A percentile compares a stretch with the other conserved stretches of the same genome.
Conservation (phyloP, 1,140 invertebrate genomes). For the Drosophila tani region DNA sequence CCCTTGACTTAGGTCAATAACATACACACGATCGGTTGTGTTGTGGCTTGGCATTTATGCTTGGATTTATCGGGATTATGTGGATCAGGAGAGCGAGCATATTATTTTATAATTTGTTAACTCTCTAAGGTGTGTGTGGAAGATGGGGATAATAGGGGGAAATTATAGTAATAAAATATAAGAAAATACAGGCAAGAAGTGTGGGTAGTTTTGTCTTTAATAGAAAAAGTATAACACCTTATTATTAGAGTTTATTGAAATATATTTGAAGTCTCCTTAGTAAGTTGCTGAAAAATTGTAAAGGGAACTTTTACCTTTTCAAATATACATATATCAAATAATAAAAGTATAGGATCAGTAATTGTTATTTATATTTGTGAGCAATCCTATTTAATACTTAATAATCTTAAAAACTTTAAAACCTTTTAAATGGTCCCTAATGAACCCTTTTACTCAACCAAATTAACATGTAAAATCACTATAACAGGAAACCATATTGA, state of each 20-base stretch:
- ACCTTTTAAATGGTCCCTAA: too few relatives aligned
- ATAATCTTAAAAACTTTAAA: too few relatives aligned
- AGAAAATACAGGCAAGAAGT: neutral
- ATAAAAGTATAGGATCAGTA: too few relatives aligned
- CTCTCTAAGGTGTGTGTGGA: too few relatives aligned
- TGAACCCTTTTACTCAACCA: too few relatives aligned
- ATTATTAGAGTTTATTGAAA: too few relatives aligned
- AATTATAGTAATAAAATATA: neutral
- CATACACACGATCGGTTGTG: conserved; percentile 34
- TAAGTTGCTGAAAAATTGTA: neutral
- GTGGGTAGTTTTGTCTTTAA: too few relatives aligned
- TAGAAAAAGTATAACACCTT: too few relatives aligned
- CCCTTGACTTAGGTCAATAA: conserved; percentile 73
- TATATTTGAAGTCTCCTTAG: neutral
- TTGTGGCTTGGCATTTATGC: neutral
- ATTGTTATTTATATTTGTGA: too few relatives aligned
- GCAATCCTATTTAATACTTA: too few relatives aligned
- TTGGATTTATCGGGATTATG: neutral
- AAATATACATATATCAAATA: too few relatives aligned
- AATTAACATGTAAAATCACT: too few relatives aligned
- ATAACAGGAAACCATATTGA: neutral
- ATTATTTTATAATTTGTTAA: neutral
- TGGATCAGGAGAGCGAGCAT: neutral
- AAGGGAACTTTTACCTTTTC: neutral
- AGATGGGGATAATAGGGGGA: neutral